These are phyloP conservation scores for Polietes domitor DNA, from an alignment of 2,888 invertebrate species.

Conservation along the genomic window DNA sequence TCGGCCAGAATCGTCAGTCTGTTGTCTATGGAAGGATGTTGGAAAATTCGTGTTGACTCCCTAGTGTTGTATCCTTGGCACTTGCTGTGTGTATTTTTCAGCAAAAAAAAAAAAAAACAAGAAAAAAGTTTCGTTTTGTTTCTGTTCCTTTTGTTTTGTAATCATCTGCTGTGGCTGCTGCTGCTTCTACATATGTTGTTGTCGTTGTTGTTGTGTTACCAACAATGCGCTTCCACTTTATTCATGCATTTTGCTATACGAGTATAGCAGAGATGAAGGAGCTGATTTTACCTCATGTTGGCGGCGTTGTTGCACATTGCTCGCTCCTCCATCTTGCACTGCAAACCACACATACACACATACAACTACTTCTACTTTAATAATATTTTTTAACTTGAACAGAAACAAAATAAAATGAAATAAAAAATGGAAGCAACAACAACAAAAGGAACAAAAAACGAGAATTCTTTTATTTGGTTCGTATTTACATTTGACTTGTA, in stretches of 20 bases:
- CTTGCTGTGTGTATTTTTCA: background rate
- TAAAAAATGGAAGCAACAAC: too few species aligned
- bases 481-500: slow-evolving; percentile 34
- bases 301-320: slow-evolving; percentile 41
- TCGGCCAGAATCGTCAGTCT: too few species aligned
- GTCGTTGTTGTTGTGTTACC: slow-evolving; percentile 6
- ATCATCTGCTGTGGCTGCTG: slow-evolving; percentile 6
- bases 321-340: background rate
- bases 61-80: background rate
- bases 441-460: slow-evolving; percentile 16
- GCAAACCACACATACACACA: background rate
- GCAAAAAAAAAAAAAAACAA: too few species aligned
- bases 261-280: slow-evolving; percentile 41
- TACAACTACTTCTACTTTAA: slow-evolving; percentile 26
- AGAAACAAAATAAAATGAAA: slow-evolving; percentile 18
- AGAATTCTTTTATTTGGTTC: slow-evolving; percentile 14
- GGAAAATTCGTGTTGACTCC: background rate
- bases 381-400: slow-evolving; percentile 21
- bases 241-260: slow-evolving; percentile 43
- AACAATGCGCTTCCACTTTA: slow-evolving; percentile 45
- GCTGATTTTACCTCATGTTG: slow-evolving; percentile 36
- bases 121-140: slow-evolving; percentile 45
- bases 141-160: slow-evolving; percentile 30
- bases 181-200: background rate
- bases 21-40: background rate